Evolutionary conservation across 2,888 invertebrate genomes (phyloP), one percentile per base, ranked within the genome.

Genomic region (Philereme vetulata): DNA sequence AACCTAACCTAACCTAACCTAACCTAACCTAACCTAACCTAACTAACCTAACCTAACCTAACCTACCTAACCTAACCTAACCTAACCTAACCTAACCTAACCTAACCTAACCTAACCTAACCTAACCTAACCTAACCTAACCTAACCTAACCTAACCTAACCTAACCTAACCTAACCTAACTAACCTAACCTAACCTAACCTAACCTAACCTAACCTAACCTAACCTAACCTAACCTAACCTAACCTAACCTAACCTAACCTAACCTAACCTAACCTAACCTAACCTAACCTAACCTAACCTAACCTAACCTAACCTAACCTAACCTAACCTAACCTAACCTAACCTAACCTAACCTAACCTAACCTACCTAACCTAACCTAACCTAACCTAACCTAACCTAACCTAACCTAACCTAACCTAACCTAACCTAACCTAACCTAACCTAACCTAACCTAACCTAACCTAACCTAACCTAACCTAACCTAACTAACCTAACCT

Each of bases 71-170:
- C 43, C 52, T 35, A 44, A 44, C 11, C 33, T 44, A 43, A 52
- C 33, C 43, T 33, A 44, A 52, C 43, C 43, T 33, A 52, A 52
- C 43, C 65, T 44, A 44, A 44, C 44, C 44, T 44, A 54, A 55
- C 54, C 60, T 60, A 47, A 55, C 54, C 51, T 54, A 54, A 51
- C 50, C 60, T 51, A 55, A 55, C 60, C 60, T 53, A 60, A 60
- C 55, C 55, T 53, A 53, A 53, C 54, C 59, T 56, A 61, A 61
- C 60, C 60, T 61, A 61, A 61, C 60, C 60, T 61, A 61, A 61
- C 60, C 56, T 53, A 59, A 52, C 58, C 46, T 45, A 53, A 51
- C 58, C 53, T 52, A 58, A 51, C 58, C 58, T 58, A 58, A 58
- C 58, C 58, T 58, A 58, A 58, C 58, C 58, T 58, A 58, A 58